Evolutionary conservation across 1,140 invertebrate species (phyloP).

Genomic region (Anoplolepis gracilipes): DNA sequence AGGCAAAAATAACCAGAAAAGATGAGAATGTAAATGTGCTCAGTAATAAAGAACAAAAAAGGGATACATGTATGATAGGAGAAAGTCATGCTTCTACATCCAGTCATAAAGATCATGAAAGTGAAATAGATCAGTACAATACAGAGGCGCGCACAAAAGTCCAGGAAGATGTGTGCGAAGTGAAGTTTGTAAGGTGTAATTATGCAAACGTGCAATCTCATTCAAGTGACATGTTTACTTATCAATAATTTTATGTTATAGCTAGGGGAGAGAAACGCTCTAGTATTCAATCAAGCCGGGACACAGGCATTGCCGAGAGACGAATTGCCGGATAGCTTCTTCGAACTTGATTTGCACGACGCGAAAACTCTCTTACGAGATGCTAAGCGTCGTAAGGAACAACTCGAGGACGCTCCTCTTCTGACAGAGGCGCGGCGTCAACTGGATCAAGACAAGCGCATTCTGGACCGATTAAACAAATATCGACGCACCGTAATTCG

Average conservation of each 20-base stretch:
- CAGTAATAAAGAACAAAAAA: not conserved
- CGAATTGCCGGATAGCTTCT: slow-evolving; percentile 93
- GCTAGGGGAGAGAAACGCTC: slow-evolving; percentile 90
- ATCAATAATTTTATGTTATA: slow-evolving; percentile 75
- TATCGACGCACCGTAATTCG: slow-evolving; percentile 92
- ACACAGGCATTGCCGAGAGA: slow-evolving; percentile 86
- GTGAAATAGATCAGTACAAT: not conserved
- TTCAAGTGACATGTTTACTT: not conserved
- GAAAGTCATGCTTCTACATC: not conserved
- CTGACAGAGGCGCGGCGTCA: slow-evolving; percentile 88
- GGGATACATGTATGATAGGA: not conserved
- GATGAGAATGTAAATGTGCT: not conserved
- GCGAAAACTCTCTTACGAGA: slow-evolving; percentile 90
- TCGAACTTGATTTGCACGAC: slow-evolving; percentile 92
- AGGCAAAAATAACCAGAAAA: not conserved
- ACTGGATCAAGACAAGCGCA: slow-evolving; percentile 87
- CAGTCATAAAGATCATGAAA: not conserved
- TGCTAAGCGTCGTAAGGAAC: slow-evolving; percentile 88
- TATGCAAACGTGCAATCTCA: slow-evolving; percentile 22
- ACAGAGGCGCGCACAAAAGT: not conserved
- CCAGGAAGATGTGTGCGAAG: slow-evolving; percentile 37
- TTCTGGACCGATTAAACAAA: slow-evolving; percentile 87
- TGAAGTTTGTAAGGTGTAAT: slow-evolving; percentile 84
- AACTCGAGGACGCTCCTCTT: slow-evolving; percentile 89
- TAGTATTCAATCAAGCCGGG: slow-evolving; percentile 89